Base-by-base conservation (phyloP, 2,113 vertebrate species). In the Setophaga petechia region DNA sequence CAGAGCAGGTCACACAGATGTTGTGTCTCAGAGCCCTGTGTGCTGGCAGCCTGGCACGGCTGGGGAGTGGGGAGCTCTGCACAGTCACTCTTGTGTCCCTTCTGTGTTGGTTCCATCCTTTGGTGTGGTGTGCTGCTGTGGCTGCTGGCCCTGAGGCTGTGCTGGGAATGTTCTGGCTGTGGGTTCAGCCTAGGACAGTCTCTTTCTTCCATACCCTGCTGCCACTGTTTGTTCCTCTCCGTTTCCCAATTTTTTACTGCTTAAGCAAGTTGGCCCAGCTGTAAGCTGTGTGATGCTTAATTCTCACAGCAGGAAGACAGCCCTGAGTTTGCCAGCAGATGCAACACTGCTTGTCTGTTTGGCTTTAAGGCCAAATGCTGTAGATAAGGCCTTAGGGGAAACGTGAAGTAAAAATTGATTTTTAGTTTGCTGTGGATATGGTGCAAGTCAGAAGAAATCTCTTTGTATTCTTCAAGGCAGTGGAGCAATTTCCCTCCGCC, bases 1-100 rank as follows among this genome's bases (percentile, higher is more conserved):
- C 27, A 14, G 25, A 72, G 3, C 18, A 0, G 8, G 4, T 31
- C 0, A 0, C 7, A 4, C 0, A 0, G 37, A 4, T 39, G 24
- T 9, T 62, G 46, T 39, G 11, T 54, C 31, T 77, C n/a, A 4
- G n/a, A 62, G 69, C 7, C 0, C 2, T 41, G 31, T 62, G 77
- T 35, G 55, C 51, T 66, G 54, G 23, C 43, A 41, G 0, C 61
- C 63, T 52, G 63, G 39, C 44, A 31, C 0, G 0, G 37, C 43
- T 35, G 58, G 28, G 5, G 5, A 0, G 0, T 43, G 44, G 12
- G 47, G 54, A 65, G 41, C 35, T 80, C 65, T 49, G 65, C n/a
- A 13, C 55, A 22, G 25, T 23, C n/a, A 11, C 33, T 49, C 28
- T 18, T 58, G 37, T 27, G 62, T 74, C 28, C 51, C 14, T 62